Base-by-base conservation (phyloP, 2,888 invertebrate species). In the Nomada ruficornis region DNA sequence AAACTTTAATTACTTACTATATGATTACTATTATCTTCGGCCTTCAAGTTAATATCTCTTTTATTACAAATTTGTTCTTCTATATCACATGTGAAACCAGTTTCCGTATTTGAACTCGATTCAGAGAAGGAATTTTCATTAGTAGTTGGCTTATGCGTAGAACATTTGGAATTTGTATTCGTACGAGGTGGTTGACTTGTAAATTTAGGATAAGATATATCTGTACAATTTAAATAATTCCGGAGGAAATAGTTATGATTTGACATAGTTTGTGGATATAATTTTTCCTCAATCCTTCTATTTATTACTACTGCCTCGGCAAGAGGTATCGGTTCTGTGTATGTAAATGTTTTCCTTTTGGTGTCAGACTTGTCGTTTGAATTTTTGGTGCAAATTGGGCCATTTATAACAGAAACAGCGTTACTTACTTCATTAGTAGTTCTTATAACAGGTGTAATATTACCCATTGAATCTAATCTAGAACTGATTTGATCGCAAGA, bases 351-450 rank as follows among this genome's bases (percentile, higher is more conserved):
- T 76, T 91, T 92, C 70, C 90, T 92, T 42, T 80, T 89, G n/a
- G 71, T 77, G 36, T 89, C 87, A 26, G 76, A 86, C n/a, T 78
- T 89, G 50, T 90, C 88, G 20, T 89, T 87, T 13, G 77, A 70
- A 20, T 86, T 86, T 47, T 80, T 89, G 70, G 83, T 87, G 68
- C 88, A 94, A 83, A 94, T 93, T 26, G 95, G 95, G 55, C 94
- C 94, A 86, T 95, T 95, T 74, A 95, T 95, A 71, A 94, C 94
- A 42, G 94, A 93, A 18, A 92, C 94, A n/a, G 93, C 93, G 26
- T 93, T 93, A 77, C 92, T 93, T 18, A 91, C 82, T 80, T 93
- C 92, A 9, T 89, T 89, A 0, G 92, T 92, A 9, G 90, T 90
- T 78, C 91, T 90, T 80, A 93, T 93, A 7, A 93, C 91, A 18